A percentile compares a stretch with the other conserved stretches of the same genome.
Evolutionary conservation across 2,888 invertebrate species (phyloP).

Genomic region (Druceiella hillmani): DNA sequence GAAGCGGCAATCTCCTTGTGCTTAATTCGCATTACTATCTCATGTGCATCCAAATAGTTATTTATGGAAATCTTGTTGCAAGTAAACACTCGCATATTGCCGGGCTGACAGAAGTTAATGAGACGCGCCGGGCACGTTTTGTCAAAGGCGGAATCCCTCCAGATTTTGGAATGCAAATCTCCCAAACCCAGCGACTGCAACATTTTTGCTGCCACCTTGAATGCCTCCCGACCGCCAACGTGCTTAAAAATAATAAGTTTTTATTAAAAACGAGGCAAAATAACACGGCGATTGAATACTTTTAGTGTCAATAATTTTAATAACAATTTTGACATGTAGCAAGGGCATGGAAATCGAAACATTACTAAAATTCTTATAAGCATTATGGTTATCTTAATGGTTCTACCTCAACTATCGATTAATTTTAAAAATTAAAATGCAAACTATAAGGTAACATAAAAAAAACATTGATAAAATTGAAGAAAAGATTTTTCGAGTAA

Average conservation of each 20-base stretch:
- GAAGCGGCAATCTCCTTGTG: constrained; percentile 42
- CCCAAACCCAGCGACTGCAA: constrained; percentile 41
- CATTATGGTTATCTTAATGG: no score
- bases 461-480: no score
- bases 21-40: constrained; percentile 44
- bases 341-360: no score
- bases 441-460: no score
- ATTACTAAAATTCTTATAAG: no score
- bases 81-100: constrained; percentile 38
- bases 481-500: no score
- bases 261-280: background rate
- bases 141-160: constrained; percentile 45
- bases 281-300: no score
- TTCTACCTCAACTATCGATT: no score
- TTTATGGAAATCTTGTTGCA: constrained; percentile 49
- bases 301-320: no score
- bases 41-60: constrained; percentile 51
- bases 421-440: no score
- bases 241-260: constrained; percentile 44
- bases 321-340: no score
- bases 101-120: constrained; percentile 47
- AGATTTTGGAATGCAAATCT: constrained; percentile 40
- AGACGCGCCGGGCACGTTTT: constrained; percentile 41
- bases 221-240: constrained; percentile 42
- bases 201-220: constrained; percentile 43